Conservation (phyloP, 2,797 vertebrate genomes). For the Ispidina lecontei region DNA sequence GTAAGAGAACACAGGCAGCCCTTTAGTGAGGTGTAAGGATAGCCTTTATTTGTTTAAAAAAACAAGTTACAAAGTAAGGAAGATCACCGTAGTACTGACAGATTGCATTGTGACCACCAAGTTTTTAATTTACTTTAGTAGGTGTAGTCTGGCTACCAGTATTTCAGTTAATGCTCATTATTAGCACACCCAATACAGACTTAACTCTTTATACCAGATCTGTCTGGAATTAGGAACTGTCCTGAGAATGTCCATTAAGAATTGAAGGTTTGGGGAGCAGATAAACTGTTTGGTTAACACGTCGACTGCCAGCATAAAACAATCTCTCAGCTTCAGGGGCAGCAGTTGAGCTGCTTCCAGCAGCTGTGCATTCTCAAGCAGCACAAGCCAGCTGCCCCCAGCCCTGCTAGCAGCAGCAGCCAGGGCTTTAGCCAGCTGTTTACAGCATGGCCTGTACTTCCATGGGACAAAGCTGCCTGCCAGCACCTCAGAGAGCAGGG, state of each 20-base stretch:
- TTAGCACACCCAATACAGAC: constrained; percentile 6
- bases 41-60: constrained; percentile 72
- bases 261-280: neutral
- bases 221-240: constrained; percentile 18
- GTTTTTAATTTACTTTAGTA: constrained; percentile 5
- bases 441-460: neutral
- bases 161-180: constrained; percentile 36
- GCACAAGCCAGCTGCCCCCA: neutral
- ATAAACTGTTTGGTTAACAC: neutral
- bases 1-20: neutral
- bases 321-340: neutral
- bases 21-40: constrained; percentile 58
- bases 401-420: neutral
- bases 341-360: neutral
- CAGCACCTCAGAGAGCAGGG: neutral
- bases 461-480: no score
- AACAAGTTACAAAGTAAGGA: constrained; percentile 69
- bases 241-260: constrained; percentile 41
- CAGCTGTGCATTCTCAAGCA: neutral
- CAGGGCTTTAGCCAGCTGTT: neutral
- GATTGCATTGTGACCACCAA: neutral
- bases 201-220: neutral
- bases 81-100: constrained; percentile 28
- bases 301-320: neutral
- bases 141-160: constrained; percentile 11